Base-by-base conservation (phyloP, 2,888 invertebrate species). In the Cancer borealis region DNA sequence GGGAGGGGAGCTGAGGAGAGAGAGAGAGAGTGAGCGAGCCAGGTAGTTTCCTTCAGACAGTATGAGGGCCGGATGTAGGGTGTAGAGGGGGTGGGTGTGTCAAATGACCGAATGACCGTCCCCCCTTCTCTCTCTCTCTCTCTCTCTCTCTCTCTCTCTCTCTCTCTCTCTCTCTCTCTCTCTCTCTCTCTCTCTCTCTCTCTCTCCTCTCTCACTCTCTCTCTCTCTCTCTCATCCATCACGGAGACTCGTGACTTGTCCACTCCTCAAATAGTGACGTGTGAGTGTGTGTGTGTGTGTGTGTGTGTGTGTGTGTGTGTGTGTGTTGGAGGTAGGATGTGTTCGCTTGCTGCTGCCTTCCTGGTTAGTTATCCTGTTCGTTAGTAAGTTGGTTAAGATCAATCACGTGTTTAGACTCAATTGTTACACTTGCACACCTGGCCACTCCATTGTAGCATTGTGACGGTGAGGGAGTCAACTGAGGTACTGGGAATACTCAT, bases 161-260 rank as follows among this genome's bases (percentile, higher is more conserved):
- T 12, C 79, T 79, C 79, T 79, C 79, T 79, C 79, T 66, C 79
- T 79, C 79, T 79, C 79, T 79, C 79, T 79, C 79, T 79, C 79
- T 79, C 79, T 79, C 79, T 79, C 79, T 30, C 79, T 30, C 79
- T 79, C 79, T 79, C 79, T 79, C 79, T 79, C 79, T 79, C 79
- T 79, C 79, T 66, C 66, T 66, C 66, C 66, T 66, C 66, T 66
- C 66, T 66, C 66, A n/a, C 66, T 66, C 66, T 66, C 66, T 66
- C 66, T n/a, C 66, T 66, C 66, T 66, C 66, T 66, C 66, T 66
- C 66, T 66, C 66, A 66, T 66, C 66, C 66, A 66, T 66, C 66
- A 66, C 66, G 21, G n/a, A 66, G 66, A 66, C 54, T 73, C 73
- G 73, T 73, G 73, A 73, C 73, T n/a, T 73, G 30, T 30, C 79